phyloP scores from a whole-genome alignment of 2,888 invertebrate genomes.

The Polyploca ridens region DNA sequence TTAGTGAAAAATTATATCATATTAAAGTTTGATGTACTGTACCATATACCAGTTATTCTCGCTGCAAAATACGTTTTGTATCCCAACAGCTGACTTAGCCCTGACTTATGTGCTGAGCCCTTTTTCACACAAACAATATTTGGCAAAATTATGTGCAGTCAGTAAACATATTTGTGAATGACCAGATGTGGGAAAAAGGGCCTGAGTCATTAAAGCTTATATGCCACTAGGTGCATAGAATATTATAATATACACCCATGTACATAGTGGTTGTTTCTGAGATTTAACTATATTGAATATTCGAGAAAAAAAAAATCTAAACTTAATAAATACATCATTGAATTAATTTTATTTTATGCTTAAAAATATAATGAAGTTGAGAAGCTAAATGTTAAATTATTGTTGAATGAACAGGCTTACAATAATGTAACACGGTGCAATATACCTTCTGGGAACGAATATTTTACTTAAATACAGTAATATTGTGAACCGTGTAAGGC shows the following conservation, averaged over 20 bases:
- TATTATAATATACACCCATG: slow-evolving; percentile 38
- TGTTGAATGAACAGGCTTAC: slow-evolving; percentile 21
- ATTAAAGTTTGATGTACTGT: slow-evolving; percentile 9
- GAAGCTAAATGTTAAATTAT: slow-evolving; percentile 5
- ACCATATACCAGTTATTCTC: slow-evolving; percentile 1
- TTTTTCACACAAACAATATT: not conserved
- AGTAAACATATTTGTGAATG: not conserved
- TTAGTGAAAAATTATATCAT: slow-evolving; percentile 15
- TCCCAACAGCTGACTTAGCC: not conserved
- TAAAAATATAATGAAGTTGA: not conserved
- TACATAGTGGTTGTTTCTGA: slow-evolving; percentile 56
- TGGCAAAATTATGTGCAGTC: not conserved
- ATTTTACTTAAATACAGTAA: not conserved
- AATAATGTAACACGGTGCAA: not conserved
- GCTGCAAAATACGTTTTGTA: not conserved
- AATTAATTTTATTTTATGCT: slow-evolving; percentile 34
- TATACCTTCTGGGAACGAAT: not conserved
- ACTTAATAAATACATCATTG: slow-evolving; percentile 38
- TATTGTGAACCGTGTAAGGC: not conserved
- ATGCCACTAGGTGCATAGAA: slow-evolving; percentile 59
- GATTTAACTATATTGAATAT: slow-evolving; percentile 29
- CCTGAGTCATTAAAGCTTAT: slow-evolving; percentile 31
- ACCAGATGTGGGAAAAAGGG: slow-evolving; percentile 16
- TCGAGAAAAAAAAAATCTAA: slow-evolving; percentile 49
- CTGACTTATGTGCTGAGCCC: not conserved